Evolutionary conservation across 2,797 vertebrate species (phyloP).

Genomic region (Tragelaphus oryx): DNA sequence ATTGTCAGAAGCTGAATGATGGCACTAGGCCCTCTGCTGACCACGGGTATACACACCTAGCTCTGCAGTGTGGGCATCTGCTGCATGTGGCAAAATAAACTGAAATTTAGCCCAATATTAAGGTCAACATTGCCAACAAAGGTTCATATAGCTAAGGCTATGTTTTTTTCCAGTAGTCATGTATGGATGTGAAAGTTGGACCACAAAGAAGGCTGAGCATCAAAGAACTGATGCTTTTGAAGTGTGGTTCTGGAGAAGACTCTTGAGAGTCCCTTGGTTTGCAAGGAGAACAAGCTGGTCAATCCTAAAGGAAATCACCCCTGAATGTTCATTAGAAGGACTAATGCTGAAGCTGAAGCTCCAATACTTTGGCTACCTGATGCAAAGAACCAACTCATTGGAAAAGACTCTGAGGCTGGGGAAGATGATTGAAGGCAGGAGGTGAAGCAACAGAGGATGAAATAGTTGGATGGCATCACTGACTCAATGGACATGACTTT

Average conservation of each 20-base stretch:
- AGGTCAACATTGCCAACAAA: not conserved
- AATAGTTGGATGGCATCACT: not conserved
- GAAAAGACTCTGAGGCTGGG: not conserved
- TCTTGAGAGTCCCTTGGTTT: not conserved
- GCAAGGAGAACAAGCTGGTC: not conserved
- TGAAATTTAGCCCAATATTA: not conserved
- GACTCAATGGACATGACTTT: not conserved
- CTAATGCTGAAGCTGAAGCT: not conserved
- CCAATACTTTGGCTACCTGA: not conserved
- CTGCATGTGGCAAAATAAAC: not conserved
- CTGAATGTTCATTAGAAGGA: not conserved
- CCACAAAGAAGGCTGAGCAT: not conserved
- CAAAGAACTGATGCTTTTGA: not conserved
- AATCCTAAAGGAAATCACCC: not conserved
- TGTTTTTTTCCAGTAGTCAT: not conserved
- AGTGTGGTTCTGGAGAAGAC: not conserved
- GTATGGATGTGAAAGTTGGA: not conserved
- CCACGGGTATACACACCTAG: not conserved
- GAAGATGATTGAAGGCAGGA: not conserved
- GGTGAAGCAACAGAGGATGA: not conserved
- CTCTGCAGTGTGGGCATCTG: not conserved
- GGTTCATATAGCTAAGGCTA: not conserved
- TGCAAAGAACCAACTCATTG: not conserved
- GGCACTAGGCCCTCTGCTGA: fast-evolving
- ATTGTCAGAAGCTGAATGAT: not conserved